A percentile compares a stretch with the other conserved stretches of the same genome.
phyloP scores from a whole-genome alignment of 2,888 invertebrate species.

The Hemicrepidius hirtus region DNA sequence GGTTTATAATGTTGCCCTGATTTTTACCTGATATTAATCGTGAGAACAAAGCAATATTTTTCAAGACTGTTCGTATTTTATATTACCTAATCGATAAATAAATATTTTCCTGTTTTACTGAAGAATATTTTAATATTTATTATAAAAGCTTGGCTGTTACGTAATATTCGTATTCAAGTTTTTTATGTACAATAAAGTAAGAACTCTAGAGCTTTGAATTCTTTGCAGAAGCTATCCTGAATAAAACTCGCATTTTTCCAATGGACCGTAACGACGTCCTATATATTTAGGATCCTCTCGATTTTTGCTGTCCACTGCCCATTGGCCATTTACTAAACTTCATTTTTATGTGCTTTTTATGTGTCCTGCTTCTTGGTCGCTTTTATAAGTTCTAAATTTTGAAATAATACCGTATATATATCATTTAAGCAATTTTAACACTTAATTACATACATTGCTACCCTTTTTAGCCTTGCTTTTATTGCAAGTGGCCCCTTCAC shows the following conservation, averaged over 20 bases:
- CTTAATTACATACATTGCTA: conserved; percentile 14
- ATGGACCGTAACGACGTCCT: conserved; percentile 55
- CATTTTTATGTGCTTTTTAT: conserved; percentile 36
- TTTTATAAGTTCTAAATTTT: conserved; percentile 18
- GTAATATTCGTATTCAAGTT: conserved; percentile 45
- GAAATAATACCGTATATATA: neutral
- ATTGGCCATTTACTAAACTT: conserved; percentile 40
- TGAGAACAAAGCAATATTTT: neutral
- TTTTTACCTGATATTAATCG: neutral
- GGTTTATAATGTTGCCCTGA: neutral
- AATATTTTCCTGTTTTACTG: neutral
- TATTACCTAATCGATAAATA: neutral
- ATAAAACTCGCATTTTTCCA: conserved; percentile 56
- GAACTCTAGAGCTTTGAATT: conserved; percentile 45
- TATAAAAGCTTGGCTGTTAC: conserved; percentile 35
- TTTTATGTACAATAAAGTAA: conserved; percentile 46
- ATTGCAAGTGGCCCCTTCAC: conserved; percentile 29
- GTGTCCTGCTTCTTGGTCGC: conserved; percentile 8
- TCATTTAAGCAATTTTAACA: neutral
- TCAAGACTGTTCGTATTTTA: neutral
- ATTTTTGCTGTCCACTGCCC: conserved; percentile 44
- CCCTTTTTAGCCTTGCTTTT: conserved; percentile 13
- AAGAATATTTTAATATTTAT: conserved; percentile 38
- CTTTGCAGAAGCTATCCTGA: conserved; percentile 53
- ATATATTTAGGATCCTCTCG: conserved; percentile 47